Conservation (phyloP, 1,140 invertebrate genomes). For the Caerostris darwini region DNA sequence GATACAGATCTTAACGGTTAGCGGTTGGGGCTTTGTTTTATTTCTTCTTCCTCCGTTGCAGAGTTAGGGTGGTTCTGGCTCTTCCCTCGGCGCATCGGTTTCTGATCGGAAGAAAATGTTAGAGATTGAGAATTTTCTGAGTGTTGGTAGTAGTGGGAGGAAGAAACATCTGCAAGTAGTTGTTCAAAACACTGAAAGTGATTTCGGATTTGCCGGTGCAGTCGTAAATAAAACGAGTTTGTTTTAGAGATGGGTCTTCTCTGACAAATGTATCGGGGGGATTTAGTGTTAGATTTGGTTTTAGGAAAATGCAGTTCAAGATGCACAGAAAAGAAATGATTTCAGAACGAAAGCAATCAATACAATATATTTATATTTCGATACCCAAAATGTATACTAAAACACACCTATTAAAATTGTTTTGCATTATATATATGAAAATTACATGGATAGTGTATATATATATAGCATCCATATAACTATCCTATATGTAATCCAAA, state of each 20-base stretch:
- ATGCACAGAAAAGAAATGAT: not conserved
- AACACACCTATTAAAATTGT: too few species aligned
- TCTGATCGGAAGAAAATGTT: not conserved
- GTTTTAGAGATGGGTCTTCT: not conserved
- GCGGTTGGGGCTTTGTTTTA: not conserved
- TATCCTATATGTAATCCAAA: too few species aligned
- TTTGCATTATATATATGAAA: too few species aligned
- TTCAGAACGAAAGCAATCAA: too few species aligned
- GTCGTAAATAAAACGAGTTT: slow-evolving; percentile 26
- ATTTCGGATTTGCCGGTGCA: not conserved
- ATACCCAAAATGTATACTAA: too few species aligned
- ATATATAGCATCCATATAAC: too few species aligned
- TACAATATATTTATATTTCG: too few species aligned
- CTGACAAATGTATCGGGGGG: not conserved
- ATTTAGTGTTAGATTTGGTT: not conserved
- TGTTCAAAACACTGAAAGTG: not conserved
- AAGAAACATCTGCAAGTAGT: not conserved
- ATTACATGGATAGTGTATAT: too few species aligned
- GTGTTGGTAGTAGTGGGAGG: not conserved
- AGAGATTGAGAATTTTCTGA: not conserved
- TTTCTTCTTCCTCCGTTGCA: not conserved
- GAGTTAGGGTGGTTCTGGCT: not conserved
- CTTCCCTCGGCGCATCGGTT: slow-evolving; percentile 32
- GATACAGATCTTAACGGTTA: slow-evolving; percentile 53
- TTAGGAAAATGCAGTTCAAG: not conserved